A percentile compares a stretch with the other conserved stretches of the same genome.
phyloP scores from a whole-genome alignment of 2,888 invertebrate species.

The Colletes collaris region DNA sequence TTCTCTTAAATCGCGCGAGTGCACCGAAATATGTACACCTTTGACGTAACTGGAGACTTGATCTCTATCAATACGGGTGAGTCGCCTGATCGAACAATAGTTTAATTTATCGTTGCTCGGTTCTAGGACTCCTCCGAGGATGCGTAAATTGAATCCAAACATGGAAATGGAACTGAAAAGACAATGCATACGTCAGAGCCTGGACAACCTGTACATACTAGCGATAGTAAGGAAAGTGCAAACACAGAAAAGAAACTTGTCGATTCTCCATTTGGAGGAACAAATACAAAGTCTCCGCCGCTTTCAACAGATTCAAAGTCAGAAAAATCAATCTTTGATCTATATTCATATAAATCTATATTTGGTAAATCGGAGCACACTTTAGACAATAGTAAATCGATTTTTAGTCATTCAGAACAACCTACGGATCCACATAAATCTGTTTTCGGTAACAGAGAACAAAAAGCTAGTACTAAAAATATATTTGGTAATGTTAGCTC shows the following conservation, averaged over 20 bases:
- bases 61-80: not conserved
- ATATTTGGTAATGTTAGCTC: constrained; percentile 69
- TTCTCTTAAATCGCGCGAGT: not conserved
- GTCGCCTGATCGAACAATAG: not conserved
- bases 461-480: constrained; percentile 66
- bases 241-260: constrained; percentile 66
- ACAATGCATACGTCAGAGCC: not conserved
- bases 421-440: constrained; percentile 61
- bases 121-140: constrained; percentile 87
- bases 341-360: constrained; percentile 58
- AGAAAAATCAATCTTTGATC: constrained; percentile 73
- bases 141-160: constrained; percentile 89
- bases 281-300: constrained; percentile 45
- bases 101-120: constrained; percentile 25
- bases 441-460: constrained; percentile 68
- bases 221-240: constrained; percentile 38
- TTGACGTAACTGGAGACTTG: constrained; percentile 18
- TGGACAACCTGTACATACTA: constrained; percentile 5
- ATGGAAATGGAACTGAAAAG: constrained; percentile 66
- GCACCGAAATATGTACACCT: not conserved
- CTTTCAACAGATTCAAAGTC: constrained; percentile 66
- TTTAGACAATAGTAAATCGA: constrained; percentile 61
- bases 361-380: constrained; percentile 63
- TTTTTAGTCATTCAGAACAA: constrained; percentile 64
- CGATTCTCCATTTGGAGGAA: constrained; percentile 63